Evolutionary conservation across 2,113 vertebrate species (phyloP), one percentile per base, ranked within the genome.

Genomic region (Epinephelus cyanopodus): DNA sequence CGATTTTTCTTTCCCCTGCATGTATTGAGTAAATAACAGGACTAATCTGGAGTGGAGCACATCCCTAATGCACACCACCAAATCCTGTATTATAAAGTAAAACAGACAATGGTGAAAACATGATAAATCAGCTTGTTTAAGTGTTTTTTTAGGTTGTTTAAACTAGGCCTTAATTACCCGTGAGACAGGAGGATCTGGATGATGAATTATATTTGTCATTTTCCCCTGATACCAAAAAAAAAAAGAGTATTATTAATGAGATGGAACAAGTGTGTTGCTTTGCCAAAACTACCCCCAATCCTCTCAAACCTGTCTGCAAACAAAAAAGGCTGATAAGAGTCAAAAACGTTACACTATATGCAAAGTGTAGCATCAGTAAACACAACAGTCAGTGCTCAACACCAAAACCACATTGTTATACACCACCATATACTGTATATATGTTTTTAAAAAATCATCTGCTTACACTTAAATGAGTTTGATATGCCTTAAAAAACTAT

Each of bases 121-220:
- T 53, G 17, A 48, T 3, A 67, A 72, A 65, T 21, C 18, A 71
- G 64, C 9, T 9, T 4, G 21, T 37, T 72, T 42, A 54, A 63
- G 10, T 9, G n/a, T 47, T 48, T 63, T 29, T 50, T 64, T 3
- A 42, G 14, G 15, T 54, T 62, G 54, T 54, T 47, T 72, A 75
- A 83, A 74, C 29, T 57, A 65, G 63, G 42, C 14, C 56, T 70
- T 54, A 50, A 42, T 80, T 58, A 66, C n/a, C 37, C 58, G 15
- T 10, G 62, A 37, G 52, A 71, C 56, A 64, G 33, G 56, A 1
- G 0, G 66, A 79, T 65, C 13, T 58, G 70, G 58, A 79, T 69
- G 53, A 84, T 39, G 39, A 87, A 29, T 72, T 77, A 42, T 61
- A 71, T 50, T 37, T 39, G 53, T 33, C 82, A 71, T 19, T 45